phyloP scores from a whole-genome alignment of 1,140 invertebrate species.

The Colletes gigas region DNA sequence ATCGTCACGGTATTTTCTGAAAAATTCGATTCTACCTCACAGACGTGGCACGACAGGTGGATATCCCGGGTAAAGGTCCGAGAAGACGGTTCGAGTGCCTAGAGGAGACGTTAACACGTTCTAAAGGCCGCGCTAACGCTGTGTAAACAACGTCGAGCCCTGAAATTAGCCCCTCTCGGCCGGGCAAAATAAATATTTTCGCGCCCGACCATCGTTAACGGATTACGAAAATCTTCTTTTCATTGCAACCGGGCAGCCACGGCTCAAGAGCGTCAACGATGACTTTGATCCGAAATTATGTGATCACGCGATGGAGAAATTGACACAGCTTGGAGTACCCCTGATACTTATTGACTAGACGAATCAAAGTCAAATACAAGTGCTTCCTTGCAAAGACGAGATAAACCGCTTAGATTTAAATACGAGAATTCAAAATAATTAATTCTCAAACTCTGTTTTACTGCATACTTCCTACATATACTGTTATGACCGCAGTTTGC shows the following conservation, averaged over 20 bases:
- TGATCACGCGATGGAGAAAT: background rate
- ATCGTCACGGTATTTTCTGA: slow-evolving; percentile 30
- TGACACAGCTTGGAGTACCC: background rate
- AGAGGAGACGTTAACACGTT: slow-evolving; percentile 64
- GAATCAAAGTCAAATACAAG: background rate
- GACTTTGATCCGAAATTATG: background rate
- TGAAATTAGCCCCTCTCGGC: slow-evolving; percentile 64
- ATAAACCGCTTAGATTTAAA: no score
- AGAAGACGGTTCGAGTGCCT: slow-evolving; percentile 41
- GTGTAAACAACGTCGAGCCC: slow-evolving; percentile 56
- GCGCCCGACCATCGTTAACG: slow-evolving; percentile 55
- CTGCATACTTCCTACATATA: no score
- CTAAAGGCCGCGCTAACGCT: slow-evolving; percentile 53
- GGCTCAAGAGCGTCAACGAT: background rate
- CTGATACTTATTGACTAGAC: background rate
- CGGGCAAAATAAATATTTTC: slow-evolving; percentile 70
- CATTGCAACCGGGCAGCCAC: background rate
- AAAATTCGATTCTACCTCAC: slow-evolving; percentile 31
- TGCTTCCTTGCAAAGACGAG: no score
- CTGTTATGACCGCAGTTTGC: no score
- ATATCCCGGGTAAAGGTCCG: slow-evolving; percentile 49
- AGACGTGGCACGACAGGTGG: slow-evolving; percentile 52
- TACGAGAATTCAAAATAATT: no score
- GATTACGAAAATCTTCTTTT: slow-evolving; percentile 62
- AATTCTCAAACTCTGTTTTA: no score